Percentiles rank a stretch among this genome's conserved stretches.
These are phyloP conservation scores for Gerris lacustris DNA, from an alignment of 2,888 invertebrate genomes.

Conservation along the genomic window DNA sequence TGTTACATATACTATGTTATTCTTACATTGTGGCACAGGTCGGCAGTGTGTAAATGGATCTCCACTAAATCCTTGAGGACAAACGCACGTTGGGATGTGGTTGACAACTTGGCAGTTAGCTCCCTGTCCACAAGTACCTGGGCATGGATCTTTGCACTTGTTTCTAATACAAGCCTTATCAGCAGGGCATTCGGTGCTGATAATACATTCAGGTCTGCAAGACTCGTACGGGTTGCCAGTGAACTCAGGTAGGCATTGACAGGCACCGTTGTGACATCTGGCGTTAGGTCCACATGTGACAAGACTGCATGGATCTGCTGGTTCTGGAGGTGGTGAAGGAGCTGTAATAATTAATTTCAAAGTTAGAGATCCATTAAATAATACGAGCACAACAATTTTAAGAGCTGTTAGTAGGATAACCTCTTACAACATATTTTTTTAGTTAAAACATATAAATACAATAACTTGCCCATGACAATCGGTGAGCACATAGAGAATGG, in stretches of 20 bases:
- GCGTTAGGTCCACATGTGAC: constrained; percentile 36
- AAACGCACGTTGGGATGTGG: constrained; percentile 75
- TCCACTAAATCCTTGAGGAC: constrained; percentile 54
- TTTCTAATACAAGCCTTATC: constrained; percentile 53
- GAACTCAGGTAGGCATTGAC: constrained; percentile 54
- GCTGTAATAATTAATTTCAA: constrained; percentile 18
- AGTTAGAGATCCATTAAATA: background rate
- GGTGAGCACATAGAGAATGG: constrained; percentile 61
- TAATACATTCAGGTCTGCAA: constrained; percentile 62
- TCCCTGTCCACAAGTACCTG: constrained; percentile 68
- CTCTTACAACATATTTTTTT: background rate
- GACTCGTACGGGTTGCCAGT: constrained; percentile 67
- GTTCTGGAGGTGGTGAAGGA: constrained; percentile 26
- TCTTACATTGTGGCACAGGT: constrained; percentile 24
- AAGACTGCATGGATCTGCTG: constrained; percentile 36
- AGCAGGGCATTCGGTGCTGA: constrained; percentile 58
- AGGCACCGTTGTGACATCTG: constrained; percentile 45
- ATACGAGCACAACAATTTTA: background rate
- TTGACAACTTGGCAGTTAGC: constrained; percentile 74
- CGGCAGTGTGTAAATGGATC: constrained; percentile 45
- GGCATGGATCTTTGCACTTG: constrained; percentile 76
- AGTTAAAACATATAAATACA: background rate
- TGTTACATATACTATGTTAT: too few relatives aligned
- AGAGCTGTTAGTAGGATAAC: background rate
- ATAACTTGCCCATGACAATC: background rate